Percentiles rank a stretch among this genome's conserved stretches.
These are phyloP conservation scores for Venustaconcha ellipsiformis DNA, from an alignment of 1,140 invertebrate genomes.

Conservation along the genomic window DNA sequence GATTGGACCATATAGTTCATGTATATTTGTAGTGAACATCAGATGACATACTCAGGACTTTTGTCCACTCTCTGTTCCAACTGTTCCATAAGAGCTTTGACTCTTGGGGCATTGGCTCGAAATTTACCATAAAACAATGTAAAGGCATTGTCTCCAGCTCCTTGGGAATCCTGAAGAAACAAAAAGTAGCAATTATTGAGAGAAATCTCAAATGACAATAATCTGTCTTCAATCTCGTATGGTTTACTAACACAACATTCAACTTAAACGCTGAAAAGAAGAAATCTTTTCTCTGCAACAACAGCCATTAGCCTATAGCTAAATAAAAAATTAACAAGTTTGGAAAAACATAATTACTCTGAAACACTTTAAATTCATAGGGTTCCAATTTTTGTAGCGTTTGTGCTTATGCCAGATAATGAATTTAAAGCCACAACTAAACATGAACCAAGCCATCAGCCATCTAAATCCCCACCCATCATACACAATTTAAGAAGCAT, in stretches of 20 bases:
- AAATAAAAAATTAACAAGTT: too few species aligned
- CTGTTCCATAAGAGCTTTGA: conserved; percentile 84
- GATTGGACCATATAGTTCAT: too few species aligned
- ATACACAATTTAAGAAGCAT: too few species aligned
- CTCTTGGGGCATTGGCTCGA: conserved; percentile 86
- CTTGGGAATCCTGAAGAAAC: conserved; percentile 45
- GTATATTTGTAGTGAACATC: not conserved
- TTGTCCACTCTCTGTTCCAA: conserved; percentile 82
- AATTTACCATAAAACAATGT: conserved; percentile 95
- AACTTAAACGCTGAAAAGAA: not conserved
- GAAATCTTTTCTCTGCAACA: too few species aligned
- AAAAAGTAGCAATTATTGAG: not conserved
- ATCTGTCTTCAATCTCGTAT: not conserved
- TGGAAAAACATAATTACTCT: too few species aligned
- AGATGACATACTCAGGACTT: conserved; percentile 76
- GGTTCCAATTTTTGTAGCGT: too few species aligned
- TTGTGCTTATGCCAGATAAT: too few species aligned
- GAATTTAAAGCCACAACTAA: too few species aligned
- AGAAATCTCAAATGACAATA: not conserved
- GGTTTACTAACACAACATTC: not conserved
- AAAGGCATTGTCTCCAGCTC: conserved; percentile 79
- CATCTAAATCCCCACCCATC: too few species aligned
- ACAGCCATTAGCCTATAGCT: too few species aligned
- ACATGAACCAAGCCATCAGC: too few species aligned
- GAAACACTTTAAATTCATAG: too few species aligned